Percentiles rank a stretch among this genome's conserved stretches.
phyloP scores from a whole-genome alignment of 2,888 invertebrate genomes.

The Herminia tarsipennalis region DNA sequence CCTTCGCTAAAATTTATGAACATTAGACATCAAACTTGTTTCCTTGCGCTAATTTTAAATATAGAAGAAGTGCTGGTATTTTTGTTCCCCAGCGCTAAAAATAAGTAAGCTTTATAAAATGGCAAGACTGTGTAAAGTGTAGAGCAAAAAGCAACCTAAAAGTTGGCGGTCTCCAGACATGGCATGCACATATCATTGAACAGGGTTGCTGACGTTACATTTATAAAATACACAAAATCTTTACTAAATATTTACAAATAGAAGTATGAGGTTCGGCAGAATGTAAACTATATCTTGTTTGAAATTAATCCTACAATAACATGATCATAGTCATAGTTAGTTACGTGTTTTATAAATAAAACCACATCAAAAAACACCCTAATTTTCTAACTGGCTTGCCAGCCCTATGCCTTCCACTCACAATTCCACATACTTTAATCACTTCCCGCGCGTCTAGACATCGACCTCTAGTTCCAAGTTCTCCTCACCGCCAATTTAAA shows the following conservation, averaged over 20 bases:
- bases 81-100: constrained; percentile 45
- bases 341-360: constrained; percentile 1
- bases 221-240: background rate
- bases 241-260: too few species aligned
- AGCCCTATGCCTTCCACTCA: constrained; percentile 64
- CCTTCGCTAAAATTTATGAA: too few species aligned
- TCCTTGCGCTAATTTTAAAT: constrained; percentile 17
- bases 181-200: constrained; percentile 6
- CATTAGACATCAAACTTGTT: constrained; percentile 2
- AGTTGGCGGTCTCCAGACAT: constrained; percentile 15
- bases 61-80: constrained; percentile 21
- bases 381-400: constrained; percentile 20
- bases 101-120: constrained; percentile 49
- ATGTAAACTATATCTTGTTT: too few species aligned
- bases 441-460: constrained; percentile 81
- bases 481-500: constrained; percentile 52
- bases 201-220: constrained; percentile 13
- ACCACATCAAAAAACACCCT: constrained; percentile 3
- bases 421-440: constrained; percentile 65
- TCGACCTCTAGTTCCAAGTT: constrained; percentile 51
- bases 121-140: constrained; percentile 35
- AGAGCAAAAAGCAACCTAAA: constrained; percentile 27
- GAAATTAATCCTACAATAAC: too few species aligned
- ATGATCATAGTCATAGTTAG: background rate
- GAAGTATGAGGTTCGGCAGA: too few species aligned